These are phyloP conservation scores for Orycteropus afer DNA, from an alignment of 2,113 vertebrate genomes.

Conservation along the genomic window DNA sequence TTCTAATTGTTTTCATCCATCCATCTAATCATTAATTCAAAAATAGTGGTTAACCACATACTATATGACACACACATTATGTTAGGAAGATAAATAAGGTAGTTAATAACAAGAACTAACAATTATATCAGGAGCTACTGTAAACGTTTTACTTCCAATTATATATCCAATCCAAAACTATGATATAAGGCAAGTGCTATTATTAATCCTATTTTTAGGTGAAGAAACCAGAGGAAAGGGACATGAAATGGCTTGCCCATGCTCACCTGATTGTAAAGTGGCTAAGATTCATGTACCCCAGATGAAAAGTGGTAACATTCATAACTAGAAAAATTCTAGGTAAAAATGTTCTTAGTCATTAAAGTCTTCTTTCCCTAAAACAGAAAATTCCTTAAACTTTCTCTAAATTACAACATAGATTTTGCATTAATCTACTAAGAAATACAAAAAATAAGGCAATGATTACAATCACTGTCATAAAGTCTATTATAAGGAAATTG, in stretches of 20 bases:
- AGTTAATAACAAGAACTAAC: neutral
- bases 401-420: neutral
- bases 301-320: neutral
- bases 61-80: neutral
- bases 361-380: neutral
- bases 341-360: neutral
- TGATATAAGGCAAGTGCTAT: neutral
- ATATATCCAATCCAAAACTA: neutral
- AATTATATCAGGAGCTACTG: neutral
- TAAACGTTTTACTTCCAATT: neutral
- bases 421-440: conserved; percentile 10
- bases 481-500: neutral
- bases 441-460: neutral
- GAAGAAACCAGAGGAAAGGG: neutral
- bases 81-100: neutral
- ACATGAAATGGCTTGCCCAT: neutral
- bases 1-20: neutral
- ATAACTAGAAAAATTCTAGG: neutral
- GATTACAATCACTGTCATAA: neutral
- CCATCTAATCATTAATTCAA: neutral
- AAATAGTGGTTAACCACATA: neutral
- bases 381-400: neutral
- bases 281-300: neutral
- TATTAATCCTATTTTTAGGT: neutral
- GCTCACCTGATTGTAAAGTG: neutral